Evolutionary conservation across 2,888 invertebrate species (phyloP).

Genomic region (Agrotis clavis): DNA sequence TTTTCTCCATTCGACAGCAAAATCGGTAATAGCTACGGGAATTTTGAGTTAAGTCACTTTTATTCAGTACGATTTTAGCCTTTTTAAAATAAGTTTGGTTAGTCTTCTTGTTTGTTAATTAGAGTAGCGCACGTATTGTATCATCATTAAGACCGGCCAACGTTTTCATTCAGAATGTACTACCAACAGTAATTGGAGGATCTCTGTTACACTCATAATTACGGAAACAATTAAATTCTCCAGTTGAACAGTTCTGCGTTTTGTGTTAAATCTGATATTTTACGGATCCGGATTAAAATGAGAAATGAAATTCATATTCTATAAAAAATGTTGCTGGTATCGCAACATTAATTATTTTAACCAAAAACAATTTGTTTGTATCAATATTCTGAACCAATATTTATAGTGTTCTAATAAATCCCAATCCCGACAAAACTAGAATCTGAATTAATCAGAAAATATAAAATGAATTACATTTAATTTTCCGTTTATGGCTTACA

Average conservation of each 20-base stretch:
- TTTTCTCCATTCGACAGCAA: too few relatives aligned
- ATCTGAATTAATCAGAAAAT: background rate
- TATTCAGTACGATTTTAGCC: background rate
- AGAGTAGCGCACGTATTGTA: background rate
- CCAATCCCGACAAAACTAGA: background rate
- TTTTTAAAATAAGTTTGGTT: background rate
- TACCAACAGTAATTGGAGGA: background rate
- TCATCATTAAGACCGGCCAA: background rate
- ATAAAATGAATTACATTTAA: background rate
- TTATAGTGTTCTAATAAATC: background rate
- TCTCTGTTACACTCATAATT: too few relatives aligned
- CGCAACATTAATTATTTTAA: background rate
- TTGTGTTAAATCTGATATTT: background rate
- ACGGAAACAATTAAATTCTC: background rate
- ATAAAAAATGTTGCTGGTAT: background rate
- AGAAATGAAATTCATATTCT: background rate
- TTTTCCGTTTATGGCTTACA: background rate
- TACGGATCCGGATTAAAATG: background rate
- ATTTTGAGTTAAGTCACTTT: too few relatives aligned
- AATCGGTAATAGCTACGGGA: too few relatives aligned
- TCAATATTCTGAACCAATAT: background rate
- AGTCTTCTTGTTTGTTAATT: constrained; percentile 5
- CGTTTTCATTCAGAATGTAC: too few relatives aligned
- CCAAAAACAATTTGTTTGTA: background rate
- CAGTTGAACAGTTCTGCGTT: background rate